Percentiles rank a stretch among this genome's conserved stretches.
Conservation (phyloP, 2,888 invertebrate species). For the Drosophila leonis region DNA sequence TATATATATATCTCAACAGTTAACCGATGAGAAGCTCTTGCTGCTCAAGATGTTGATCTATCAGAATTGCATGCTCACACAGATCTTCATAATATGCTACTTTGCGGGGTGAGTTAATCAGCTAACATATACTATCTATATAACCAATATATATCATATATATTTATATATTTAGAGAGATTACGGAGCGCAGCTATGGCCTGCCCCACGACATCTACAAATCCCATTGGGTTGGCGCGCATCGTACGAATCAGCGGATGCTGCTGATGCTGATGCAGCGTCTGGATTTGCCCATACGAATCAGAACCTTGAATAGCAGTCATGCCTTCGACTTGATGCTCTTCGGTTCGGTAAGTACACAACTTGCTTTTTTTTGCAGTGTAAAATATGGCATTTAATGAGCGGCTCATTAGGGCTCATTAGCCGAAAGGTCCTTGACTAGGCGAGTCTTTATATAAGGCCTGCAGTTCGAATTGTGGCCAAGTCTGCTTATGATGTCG, state of each 20-base stretch:
- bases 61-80: slow-evolving; percentile 67
- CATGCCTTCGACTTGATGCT: slow-evolving; percentile 64
- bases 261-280: slow-evolving; percentile 66
- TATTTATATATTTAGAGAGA: slow-evolving; percentile 39
- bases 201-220: slow-evolving; percentile 66
- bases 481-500: slow-evolving; percentile 35
- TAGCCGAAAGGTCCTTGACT: slow-evolving; percentile 17
- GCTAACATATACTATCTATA: not conserved
- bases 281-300: slow-evolving; percentile 52
- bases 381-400: slow-evolving; percentile 38
- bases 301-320: slow-evolving; percentile 65
- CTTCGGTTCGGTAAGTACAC: slow-evolving; percentile 71
- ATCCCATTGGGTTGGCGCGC: slow-evolving; percentile 67
- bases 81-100: slow-evolving; percentile 74
- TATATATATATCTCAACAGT: slow-evolving; percentile 28
- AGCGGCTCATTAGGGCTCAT: slow-evolving; percentile 53
- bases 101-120: slow-evolving; percentile 60
- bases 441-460: slow-evolving; percentile 28
- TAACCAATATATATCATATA: not conserved
- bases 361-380: slow-evolving; percentile 27
- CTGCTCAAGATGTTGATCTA: slow-evolving; percentile 62
- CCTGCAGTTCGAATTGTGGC: not conserved
- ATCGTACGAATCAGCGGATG: slow-evolving; percentile 53
- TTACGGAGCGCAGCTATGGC: slow-evolving; percentile 59
- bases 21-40: slow-evolving; percentile 44